A percentile compares a stretch with the other conserved stretches of the same genome.
phyloP scores from a whole-genome alignment of 2,113 vertebrate genomes.

The Dasyornis broadbenti region DNA sequence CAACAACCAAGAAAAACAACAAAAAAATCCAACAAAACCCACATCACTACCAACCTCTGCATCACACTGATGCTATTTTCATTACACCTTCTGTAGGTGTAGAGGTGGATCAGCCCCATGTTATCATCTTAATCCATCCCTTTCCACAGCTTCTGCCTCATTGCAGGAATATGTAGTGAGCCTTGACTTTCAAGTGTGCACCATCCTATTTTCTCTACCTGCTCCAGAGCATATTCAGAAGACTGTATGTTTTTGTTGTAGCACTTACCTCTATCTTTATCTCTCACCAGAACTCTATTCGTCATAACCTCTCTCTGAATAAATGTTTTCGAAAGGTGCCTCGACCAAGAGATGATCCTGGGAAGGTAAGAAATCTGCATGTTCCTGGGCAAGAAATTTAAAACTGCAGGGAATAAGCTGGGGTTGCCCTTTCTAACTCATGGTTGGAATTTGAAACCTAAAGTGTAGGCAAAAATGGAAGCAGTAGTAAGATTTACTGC shows the following conservation, averaged over 20 bases:
- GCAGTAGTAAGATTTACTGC: constrained; percentile 53
- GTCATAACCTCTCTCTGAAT: constrained; percentile 95
- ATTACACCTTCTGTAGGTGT: background rate
- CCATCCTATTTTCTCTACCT: background rate
- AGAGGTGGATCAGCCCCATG: background rate
- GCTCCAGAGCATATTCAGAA: background rate
- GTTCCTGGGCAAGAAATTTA: background rate
- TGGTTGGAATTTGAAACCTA: constrained; percentile 49
- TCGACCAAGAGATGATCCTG: constrained; percentile 91
- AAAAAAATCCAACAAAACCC: background rate
- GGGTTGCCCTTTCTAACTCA: constrained; percentile 38
- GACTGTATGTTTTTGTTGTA: background rate
- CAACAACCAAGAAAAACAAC: background rate
- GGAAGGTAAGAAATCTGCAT: constrained; percentile 82
- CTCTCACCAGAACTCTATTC: constrained; percentile 89
- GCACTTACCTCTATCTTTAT: constrained; percentile 1
- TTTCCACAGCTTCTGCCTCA: background rate
- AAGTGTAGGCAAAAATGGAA: constrained; percentile 52
- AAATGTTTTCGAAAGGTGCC: constrained; percentile 98
- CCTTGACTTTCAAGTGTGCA: background rate
- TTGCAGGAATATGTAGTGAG: background rate
- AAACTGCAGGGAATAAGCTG: constrained; percentile 2
- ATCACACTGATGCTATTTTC: background rate
- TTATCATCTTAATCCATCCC: background rate
- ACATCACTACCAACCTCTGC: background rate